Conservation (phyloP, 2,797 vertebrate genomes). For the Bufotes viridis region DNA sequence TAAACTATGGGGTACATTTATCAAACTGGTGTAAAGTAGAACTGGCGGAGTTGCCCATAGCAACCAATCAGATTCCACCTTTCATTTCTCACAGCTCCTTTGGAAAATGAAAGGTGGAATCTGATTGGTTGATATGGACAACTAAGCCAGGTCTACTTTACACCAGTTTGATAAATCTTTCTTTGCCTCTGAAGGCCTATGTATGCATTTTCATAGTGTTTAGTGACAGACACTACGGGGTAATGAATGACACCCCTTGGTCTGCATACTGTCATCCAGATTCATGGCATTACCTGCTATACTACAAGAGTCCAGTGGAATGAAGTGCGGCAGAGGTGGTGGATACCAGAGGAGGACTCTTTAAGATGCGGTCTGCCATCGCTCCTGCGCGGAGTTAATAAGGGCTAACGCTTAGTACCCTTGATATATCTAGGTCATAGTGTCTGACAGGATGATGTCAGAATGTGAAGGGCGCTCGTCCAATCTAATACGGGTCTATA, state of each 20-base stretch:
- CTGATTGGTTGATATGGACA: too few relatives aligned
- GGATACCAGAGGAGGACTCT: background rate
- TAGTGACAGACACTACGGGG: background rate
- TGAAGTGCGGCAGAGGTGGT: background rate
- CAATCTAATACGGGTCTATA: background rate
- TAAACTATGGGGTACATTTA: too few relatives aligned
- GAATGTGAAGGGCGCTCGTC: background rate
- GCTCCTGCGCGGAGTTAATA: constrained; percentile 1
- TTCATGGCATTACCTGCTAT: background rate
- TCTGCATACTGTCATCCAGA: background rate
- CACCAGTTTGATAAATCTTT: too few relatives aligned
- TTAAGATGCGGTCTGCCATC: background rate
- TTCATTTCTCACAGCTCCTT: too few relatives aligned
- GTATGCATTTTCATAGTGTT: background rate
- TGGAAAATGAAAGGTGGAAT: too few relatives aligned
- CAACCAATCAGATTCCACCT: too few relatives aligned
- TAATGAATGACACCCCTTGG: too few relatives aligned
- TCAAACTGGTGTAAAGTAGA: too few relatives aligned
- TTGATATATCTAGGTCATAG: constrained; percentile 45
- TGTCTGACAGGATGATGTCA: constrained; percentile 36
- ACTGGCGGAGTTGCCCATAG: too few relatives aligned
- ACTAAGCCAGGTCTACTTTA: too few relatives aligned
- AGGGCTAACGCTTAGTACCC: constrained; percentile 26
- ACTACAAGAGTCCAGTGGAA: background rate
- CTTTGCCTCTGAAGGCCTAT: background rate